Percentiles rank a stretch among this genome's conserved stretches.
Evolutionary conservation across 2,113 vertebrate species (phyloP).

Genomic region (Alethe castanea): DNA sequence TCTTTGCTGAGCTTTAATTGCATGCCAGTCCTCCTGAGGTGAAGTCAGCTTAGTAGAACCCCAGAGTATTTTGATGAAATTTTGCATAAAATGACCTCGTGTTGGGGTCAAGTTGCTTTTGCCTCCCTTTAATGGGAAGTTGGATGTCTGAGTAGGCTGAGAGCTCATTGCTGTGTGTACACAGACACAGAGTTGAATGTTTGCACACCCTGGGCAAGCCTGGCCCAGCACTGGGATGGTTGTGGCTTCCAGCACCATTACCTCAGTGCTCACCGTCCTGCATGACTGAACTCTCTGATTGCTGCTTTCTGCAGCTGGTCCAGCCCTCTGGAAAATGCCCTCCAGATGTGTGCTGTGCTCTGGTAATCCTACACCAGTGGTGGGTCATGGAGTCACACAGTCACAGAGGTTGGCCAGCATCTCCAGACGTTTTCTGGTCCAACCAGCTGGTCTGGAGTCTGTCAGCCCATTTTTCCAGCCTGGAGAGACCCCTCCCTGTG

Average conservation of each 20-base stretch:
- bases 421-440: not conserved
- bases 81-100: not conserved
- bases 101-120: not conserved
- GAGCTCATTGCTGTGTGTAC: not conserved
- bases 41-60: not conserved
- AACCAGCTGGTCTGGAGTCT: not conserved
- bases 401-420: fast-evolving
- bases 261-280: fast-evolving
- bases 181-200: not conserved
- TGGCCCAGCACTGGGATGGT: not conserved
- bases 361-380: not conserved
- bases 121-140: not conserved
- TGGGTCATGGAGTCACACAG: not conserved
- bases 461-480: not conserved
- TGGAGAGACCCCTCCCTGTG: not conserved
- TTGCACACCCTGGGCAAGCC: not conserved
- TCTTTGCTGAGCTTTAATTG: not conserved
- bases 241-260: not conserved
- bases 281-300: not conserved
- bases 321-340: not conserved
- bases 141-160: not conserved
- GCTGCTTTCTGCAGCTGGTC: not conserved
- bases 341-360: not conserved
- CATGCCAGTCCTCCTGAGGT: fast-evolving
- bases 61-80: not conserved